These are phyloP conservation scores for Bombus superbus DNA, from an alignment of 1,140 invertebrate species.

Conservation along the genomic window DNA sequence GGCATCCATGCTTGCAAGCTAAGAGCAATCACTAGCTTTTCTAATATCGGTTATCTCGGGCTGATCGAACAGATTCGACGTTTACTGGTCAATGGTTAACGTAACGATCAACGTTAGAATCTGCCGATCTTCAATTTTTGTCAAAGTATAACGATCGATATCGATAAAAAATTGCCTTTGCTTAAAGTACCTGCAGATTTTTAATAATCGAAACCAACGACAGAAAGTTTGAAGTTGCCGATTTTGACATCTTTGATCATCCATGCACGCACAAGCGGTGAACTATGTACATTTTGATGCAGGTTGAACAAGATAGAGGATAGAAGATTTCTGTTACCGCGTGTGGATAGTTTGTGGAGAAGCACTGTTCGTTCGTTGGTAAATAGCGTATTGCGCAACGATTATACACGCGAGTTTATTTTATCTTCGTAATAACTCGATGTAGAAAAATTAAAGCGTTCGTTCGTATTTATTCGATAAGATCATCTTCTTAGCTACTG, in stretches of 20 bases:
- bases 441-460: neutral
- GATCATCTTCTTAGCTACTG: neutral
- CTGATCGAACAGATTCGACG: neutral
- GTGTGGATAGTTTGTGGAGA: neutral
- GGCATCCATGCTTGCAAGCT: slow-evolving; percentile 31
- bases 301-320: neutral
- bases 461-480: neutral
- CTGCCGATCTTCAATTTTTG: neutral
- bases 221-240: neutral
- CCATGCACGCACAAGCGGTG: neutral
- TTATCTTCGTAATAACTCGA: neutral
- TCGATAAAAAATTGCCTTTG: neutral
- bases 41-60: slow-evolving; percentile 18
- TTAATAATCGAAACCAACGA: too few species aligned
- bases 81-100: neutral
- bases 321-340: neutral
- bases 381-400: neutral
- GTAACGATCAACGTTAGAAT: neutral
- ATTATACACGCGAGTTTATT: neutral
- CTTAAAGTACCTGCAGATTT: too few species aligned
- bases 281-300: neutral
- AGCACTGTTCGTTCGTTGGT: neutral
- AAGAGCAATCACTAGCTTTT: slow-evolving; percentile 27
- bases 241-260: neutral
- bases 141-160: neutral